Evolutionary conservation across 92 coral and sea anemone species (phyloP).

Genomic region (Epizoanthus rinbou): DNA sequence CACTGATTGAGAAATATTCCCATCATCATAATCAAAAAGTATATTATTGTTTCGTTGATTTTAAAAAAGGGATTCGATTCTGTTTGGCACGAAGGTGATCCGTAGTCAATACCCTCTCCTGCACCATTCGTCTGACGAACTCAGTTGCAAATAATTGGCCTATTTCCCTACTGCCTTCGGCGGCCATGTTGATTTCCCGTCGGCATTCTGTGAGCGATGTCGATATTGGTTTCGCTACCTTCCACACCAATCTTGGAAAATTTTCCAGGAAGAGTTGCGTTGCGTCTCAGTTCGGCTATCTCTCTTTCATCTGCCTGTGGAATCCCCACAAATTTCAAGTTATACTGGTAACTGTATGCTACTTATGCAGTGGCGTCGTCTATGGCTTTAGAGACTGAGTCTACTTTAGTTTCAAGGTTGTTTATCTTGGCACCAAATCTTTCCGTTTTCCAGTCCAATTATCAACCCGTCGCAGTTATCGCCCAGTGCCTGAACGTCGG

Average conservation of each 20-base stretch:
- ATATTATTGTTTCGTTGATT: too few species aligned
- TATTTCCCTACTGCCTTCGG: not conserved
- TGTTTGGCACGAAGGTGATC: too few species aligned
- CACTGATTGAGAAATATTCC: too few species aligned
- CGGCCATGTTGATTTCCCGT: not conserved
- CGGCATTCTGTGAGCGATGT: conserved; percentile 30
- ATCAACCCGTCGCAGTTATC: too few species aligned
- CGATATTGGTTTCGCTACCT: conserved; percentile 8
- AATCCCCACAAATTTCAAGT: conserved; percentile 4
- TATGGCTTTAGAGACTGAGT: conserved; percentile 15
- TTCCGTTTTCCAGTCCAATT: too few species aligned
- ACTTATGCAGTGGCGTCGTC: conserved; percentile 24
- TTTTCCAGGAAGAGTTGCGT: conserved; percentile 14
- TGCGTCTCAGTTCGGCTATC: conserved; percentile 20
- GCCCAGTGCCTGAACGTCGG: too few species aligned
- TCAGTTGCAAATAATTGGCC: conserved; percentile 40
- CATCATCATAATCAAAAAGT: too few species aligned
- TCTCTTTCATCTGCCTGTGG: conserved; percentile 16
- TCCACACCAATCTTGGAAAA: conserved; percentile 11
- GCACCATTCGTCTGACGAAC: conserved; percentile 9
- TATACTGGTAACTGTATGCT: conserved; percentile 29
- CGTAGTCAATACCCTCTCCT: too few species aligned
- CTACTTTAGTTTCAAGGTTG: conserved; percentile 11
- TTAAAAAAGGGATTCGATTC: too few species aligned
- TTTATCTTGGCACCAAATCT: not conserved